phyloP scores from a whole-genome alignment of 1,140 invertebrate species.

The Reticulitermes speratus region DNA sequence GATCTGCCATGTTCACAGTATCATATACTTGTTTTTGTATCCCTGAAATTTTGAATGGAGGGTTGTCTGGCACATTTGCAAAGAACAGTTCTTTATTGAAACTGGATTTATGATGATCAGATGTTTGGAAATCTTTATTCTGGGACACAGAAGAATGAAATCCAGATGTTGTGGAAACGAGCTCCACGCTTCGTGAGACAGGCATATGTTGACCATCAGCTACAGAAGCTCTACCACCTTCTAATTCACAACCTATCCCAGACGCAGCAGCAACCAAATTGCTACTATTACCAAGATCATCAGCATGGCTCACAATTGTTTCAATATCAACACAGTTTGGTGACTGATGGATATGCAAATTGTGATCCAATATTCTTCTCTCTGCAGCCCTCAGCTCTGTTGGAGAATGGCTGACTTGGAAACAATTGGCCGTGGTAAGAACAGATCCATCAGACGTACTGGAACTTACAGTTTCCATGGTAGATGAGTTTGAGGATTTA shows the following conservation, averaged over 20 bases:
- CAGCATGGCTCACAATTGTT: not conserved
- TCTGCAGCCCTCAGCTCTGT: constrained; percentile 12
- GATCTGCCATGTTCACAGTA: not conserved
- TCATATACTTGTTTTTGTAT: not conserved
- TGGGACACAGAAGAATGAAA: no score
- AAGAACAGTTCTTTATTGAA: not conserved
- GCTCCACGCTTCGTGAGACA: not conserved
- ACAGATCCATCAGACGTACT: not conserved
- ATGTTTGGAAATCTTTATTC: no score
- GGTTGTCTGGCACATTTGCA: not conserved
- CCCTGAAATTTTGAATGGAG: not conserved
- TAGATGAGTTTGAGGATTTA: not conserved
- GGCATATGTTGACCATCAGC: not conserved
- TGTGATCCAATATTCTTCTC: not conserved
- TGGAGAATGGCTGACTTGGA: not conserved
- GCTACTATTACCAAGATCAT: not conserved
- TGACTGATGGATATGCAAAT: not conserved
- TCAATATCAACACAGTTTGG: not conserved
- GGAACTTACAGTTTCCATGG: not conserved
- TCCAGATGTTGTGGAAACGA: not conserved
- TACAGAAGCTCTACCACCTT: not conserved
- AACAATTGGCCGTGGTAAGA: not conserved
- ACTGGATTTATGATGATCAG: no score
- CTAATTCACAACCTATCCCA: no score
- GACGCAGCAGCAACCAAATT: no score